phyloP scores from a whole-genome alignment of 2,113 vertebrate species.

The Heterochromis multidens region DNA sequence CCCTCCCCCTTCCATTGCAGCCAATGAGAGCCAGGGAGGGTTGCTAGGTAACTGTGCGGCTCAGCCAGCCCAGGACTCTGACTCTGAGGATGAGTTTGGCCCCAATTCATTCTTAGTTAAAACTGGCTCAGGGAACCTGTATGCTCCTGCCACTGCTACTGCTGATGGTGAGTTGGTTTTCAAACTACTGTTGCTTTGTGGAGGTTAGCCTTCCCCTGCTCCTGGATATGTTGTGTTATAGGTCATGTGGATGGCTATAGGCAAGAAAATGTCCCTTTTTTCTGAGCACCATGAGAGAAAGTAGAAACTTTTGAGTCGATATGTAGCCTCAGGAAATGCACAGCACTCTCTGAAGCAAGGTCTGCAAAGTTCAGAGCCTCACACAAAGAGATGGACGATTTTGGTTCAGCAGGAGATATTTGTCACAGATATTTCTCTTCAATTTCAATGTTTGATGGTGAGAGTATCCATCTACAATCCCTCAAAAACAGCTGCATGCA shows the following conservation, averaged over 20 bases:
- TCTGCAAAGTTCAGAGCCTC: slow-evolving; percentile 55
- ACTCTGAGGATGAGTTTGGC: slow-evolving; percentile 97
- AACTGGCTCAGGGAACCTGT: slow-evolving; percentile 92
- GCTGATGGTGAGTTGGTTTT: slow-evolving; percentile 89
- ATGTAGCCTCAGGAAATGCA: slow-evolving; percentile 55
- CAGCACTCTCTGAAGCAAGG: slow-evolving; percentile 44
- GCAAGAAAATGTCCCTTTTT: slow-evolving; percentile 43
- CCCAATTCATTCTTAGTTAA: slow-evolving; percentile 97
- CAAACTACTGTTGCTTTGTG: slow-evolving; percentile 71
- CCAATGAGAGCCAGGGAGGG: slow-evolving; percentile 94
- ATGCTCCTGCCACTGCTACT: slow-evolving; percentile 77
- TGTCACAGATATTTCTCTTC: slow-evolving; percentile 51
- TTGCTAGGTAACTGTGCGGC: slow-evolving; percentile 95
- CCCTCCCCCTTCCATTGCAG: slow-evolving; percentile 86
- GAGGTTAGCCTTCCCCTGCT: slow-evolving; percentile 38
- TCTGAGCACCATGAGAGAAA: slow-evolving; percentile 28
- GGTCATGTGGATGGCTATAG: slow-evolving; percentile 53
- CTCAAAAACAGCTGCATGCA: neutral
- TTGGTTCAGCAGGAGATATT: slow-evolving; percentile 47
- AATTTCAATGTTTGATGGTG: slow-evolving; percentile 13
- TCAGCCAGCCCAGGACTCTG: slow-evolving; percentile 92
- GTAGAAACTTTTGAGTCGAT: slow-evolving; percentile 54
- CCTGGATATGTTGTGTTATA: slow-evolving; percentile 48
- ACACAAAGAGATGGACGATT: slow-evolving; percentile 43
- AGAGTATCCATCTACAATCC: slow-evolving; percentile 15